These are phyloP conservation scores for Coenonympha arcania DNA, from an alignment of 2,888 invertebrate species.

Conservation along the genomic window DNA sequence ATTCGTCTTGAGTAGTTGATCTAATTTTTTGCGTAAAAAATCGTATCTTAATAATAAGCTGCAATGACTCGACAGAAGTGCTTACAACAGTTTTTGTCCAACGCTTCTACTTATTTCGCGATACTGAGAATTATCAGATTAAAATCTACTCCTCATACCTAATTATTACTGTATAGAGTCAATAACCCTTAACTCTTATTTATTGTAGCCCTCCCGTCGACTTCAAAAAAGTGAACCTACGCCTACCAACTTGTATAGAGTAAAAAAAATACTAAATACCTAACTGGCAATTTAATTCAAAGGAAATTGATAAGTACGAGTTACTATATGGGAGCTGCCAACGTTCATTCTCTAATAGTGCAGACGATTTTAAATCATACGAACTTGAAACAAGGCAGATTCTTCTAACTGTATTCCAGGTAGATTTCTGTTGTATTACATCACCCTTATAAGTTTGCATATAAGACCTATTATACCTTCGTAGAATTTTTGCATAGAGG, in stretches of 20 bases:
- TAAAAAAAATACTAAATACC: too few relatives aligned
- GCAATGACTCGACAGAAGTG: constrained; percentile 17
- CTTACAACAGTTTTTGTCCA: constrained; percentile 17
- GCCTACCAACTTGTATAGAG: too few relatives aligned
- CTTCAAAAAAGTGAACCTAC: background rate
- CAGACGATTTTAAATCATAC: background rate
- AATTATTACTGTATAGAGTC: constrained; percentile 8
- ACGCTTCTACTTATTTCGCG: constrained; percentile 8
- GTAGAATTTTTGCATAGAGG: constrained; percentile 3
- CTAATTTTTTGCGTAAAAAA: constrained; percentile 6
- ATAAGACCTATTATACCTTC: constrained; percentile 8
- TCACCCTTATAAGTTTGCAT: background rate
- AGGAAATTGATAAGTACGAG: background rate
- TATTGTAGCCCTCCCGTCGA: background rate
- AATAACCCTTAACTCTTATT: constrained; percentile 8
- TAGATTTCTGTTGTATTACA: background rate
- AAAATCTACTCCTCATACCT: constrained; percentile 7
- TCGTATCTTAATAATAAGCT: constrained; percentile 10
- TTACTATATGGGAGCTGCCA: too few relatives aligned
- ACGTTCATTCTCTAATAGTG: too few relatives aligned
- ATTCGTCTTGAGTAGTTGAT: background rate
- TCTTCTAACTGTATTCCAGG: background rate
- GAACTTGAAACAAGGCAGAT: background rate
- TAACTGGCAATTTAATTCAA: constrained; percentile 6
- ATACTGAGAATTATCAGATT: constrained; percentile 19